These are phyloP conservation scores for Enteromius fasciolatus DNA, from an alignment of 2,797 vertebrate genomes.

Conservation along the genomic window DNA sequence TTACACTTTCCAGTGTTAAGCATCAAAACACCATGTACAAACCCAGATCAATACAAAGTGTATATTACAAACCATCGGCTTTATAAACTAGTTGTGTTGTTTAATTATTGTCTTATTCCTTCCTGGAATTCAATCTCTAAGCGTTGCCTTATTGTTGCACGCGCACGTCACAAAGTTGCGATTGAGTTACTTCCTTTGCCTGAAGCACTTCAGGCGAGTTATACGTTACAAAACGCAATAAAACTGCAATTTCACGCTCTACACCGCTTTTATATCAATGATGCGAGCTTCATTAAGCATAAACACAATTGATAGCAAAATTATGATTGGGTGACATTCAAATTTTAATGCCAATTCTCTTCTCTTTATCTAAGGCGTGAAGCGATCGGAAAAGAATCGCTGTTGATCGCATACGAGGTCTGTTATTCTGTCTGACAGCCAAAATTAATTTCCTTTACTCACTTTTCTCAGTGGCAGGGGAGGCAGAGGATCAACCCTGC, in stretches of 20 bases:
- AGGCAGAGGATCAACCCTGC: conserved; percentile 2
- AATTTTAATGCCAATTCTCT: neutral
- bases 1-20: neutral
- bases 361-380: neutral
- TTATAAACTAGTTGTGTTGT: neutral
- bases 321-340: neutral
- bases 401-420: neutral
- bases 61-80: neutral
- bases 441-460: neutral
- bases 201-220: conserved; percentile 16
- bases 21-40: conserved; percentile 6
- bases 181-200: conserved; percentile 45
- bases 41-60: neutral
- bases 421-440: neutral
- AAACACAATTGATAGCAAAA: neutral
- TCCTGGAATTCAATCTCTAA: conserved; percentile 5
- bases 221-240: neutral
- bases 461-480: neutral
- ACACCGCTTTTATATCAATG: neutral
- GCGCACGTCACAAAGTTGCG: conserved; percentile 38
- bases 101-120: conserved; percentile 6
- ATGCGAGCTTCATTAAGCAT: neutral
- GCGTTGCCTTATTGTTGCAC: conserved; percentile 22
- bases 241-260: neutral
- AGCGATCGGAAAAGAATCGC: neutral